Evolutionary conservation across 1,140 invertebrate species (phyloP).

Genomic region (Melanaphis sacchari): DNA sequence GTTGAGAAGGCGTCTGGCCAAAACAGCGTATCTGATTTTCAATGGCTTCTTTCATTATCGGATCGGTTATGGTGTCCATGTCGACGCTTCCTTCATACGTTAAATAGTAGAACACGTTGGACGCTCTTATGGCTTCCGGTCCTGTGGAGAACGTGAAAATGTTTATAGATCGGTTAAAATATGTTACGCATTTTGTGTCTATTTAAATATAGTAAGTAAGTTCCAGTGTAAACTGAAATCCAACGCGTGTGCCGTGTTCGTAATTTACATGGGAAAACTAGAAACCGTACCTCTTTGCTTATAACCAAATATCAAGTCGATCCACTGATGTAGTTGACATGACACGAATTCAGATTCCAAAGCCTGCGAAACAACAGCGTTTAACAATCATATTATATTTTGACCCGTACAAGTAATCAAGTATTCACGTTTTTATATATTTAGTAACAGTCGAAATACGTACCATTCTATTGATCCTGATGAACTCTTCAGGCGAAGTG

Average conservation of each 20-base stretch:
- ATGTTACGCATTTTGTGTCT: background rate
- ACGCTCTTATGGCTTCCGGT: slow-evolving; percentile 94
- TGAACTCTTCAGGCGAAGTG: slow-evolving; percentile 94
- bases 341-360: slow-evolving; percentile 99
- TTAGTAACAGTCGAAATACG: slow-evolving; percentile 41
- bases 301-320: slow-evolving; percentile 99
- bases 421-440: background rate
- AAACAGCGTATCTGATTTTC: slow-evolving; percentile 98
- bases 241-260: background rate
- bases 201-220: background rate
- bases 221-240: background rate
- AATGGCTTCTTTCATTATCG: slow-evolving; percentile 91
- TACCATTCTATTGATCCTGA: slow-evolving; percentile 95
- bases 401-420: background rate
- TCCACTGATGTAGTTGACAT: slow-evolving; percentile 99
- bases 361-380: slow-evolving; percentile 70
- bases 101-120: slow-evolving; percentile 99
- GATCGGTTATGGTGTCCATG: slow-evolving; percentile 87
- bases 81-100: slow-evolving; percentile 98
- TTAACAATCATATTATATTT: background rate
- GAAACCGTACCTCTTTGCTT: slow-evolving; percentile 86
- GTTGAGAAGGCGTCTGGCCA: slow-evolving; percentile 96
- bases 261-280: background rate
- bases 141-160: slow-evolving; percentile 67
- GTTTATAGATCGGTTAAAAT: background rate